A percentile compares a stretch with the other conserved stretches of the same genome.
phyloP scores from a whole-genome alignment of 2,797 vertebrate genomes.

The Enteromius argenteus region DNA sequence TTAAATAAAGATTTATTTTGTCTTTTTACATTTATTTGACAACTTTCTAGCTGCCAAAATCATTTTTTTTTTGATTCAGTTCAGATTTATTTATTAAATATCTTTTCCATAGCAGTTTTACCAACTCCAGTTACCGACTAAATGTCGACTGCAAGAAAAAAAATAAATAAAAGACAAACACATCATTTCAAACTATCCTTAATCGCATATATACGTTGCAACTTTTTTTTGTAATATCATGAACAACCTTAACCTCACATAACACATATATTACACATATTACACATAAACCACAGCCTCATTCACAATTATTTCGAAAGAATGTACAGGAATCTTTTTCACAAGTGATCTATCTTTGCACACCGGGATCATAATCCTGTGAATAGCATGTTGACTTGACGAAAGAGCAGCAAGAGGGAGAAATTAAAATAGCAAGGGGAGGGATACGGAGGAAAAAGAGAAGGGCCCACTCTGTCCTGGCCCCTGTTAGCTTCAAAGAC shows the following conservation, averaged over 20 bases:
- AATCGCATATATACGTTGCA: background rate
- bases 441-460: constrained; percentile 57
- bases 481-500: constrained; percentile 82
- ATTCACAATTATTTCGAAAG: constrained; percentile 4
- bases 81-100: background rate
- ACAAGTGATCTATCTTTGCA: constrained; percentile 75
- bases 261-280: background rate
- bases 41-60: background rate
- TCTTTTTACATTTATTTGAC: background rate
- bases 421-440: constrained; percentile 44
- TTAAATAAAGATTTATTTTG: background rate
- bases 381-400: constrained; percentile 76
- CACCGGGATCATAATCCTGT: constrained; percentile 84
- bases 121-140: background rate
- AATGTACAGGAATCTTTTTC: constrained; percentile 58
- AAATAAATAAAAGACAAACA: background rate
- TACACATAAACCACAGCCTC: background rate
- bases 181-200: background rate
- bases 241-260: background rate
- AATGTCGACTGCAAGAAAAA: background rate
- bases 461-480: constrained; percentile 67
- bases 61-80: background rate
- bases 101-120: background rate
- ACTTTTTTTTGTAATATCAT: background rate
- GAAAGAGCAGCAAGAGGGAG: constrained; percentile 47